Percentiles rank a stretch among this genome's conserved stretches.
Evolutionary conservation across 37 sponge, comb jelly and placozoan genomes (phyloP).

Genomic region (Oopsacas minuta): DNA sequence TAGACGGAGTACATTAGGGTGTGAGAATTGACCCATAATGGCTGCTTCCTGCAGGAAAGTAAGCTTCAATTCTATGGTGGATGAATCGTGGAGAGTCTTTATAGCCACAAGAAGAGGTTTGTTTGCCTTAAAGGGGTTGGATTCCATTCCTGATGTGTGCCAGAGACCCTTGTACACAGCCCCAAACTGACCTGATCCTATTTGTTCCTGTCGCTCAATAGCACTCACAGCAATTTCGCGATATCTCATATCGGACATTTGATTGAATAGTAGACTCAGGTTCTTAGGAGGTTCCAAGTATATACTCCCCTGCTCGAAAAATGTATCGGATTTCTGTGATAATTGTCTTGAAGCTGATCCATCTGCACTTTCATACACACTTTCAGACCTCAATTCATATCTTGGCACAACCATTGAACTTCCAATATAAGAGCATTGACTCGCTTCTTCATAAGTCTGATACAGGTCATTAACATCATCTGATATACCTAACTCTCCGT

Average conservation of each 20-base stretch:
- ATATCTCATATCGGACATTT: not conserved
- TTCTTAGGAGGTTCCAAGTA: not conserved
- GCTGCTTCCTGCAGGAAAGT: constrained; percentile 25
- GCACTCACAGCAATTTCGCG: not conserved
- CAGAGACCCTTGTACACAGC: constrained; percentile 22
- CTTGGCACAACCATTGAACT: not conserved
- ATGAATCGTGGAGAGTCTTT: not conserved
- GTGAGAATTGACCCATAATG: constrained; percentile 26
- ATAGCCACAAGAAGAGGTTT: constrained; percentile 22
- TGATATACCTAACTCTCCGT: too few species aligned
- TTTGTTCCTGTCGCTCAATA: not conserved
- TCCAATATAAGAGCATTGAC: not conserved
- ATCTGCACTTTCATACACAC: not conserved
- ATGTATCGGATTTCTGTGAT: not conserved
- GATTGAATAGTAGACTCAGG: not conserved
- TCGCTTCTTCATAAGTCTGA: not conserved
- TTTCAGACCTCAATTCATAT: not conserved
- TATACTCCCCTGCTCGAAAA: not conserved
- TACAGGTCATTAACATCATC: not conserved
- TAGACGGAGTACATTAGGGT: constrained; percentile 22
- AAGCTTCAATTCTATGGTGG: not conserved
- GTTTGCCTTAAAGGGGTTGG: not conserved
- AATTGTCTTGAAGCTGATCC: not conserved
- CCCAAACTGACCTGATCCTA: constrained; percentile 26
- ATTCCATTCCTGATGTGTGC: not conserved